phyloP scores from a whole-genome alignment of 2,888 invertebrate genomes.

The Erebia epiphron region DNA sequence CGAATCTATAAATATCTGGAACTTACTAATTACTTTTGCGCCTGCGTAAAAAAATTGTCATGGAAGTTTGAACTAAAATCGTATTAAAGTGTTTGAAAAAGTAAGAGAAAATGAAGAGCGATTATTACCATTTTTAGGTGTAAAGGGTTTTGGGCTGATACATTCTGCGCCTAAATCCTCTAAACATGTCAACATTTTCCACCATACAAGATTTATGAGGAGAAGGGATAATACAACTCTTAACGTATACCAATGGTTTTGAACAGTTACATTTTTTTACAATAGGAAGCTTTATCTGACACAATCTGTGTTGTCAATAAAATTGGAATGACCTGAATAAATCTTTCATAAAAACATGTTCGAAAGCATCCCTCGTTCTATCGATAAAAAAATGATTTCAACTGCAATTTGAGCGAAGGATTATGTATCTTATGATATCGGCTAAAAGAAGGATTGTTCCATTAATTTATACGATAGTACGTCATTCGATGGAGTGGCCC shows the following conservation, averaged over 20 bases:
- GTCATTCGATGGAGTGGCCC: slow-evolving; percentile 50
- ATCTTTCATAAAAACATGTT: slow-evolving; percentile 49
- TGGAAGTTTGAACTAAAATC: not conserved
- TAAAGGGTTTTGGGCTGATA: too few relatives aligned
- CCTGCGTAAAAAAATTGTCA: slow-evolving; percentile 2
- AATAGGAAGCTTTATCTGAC: slow-evolving; percentile 44
- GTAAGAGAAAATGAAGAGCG: not conserved
- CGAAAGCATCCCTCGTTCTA: slow-evolving; percentile 32
- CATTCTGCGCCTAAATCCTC: not conserved
- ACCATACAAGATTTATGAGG: slow-evolving; percentile 23
- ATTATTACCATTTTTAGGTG: not conserved
- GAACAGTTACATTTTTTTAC: slow-evolving; percentile 31
- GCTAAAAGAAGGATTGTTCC: slow-evolving; percentile 17
- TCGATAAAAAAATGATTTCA: slow-evolving; percentile 22
- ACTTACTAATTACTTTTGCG: slow-evolving; percentile 16
- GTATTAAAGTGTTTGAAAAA: not conserved
- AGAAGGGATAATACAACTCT: slow-evolving; percentile 29
- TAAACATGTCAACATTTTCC: not conserved
- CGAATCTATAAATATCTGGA: slow-evolving; percentile 45
- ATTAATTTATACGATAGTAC: slow-evolving; percentile 26
- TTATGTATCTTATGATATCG: slow-evolving; percentile 14
- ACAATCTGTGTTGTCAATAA: slow-evolving; percentile 49
- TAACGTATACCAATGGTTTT: slow-evolving; percentile 38
- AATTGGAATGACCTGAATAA: slow-evolving; percentile 54
- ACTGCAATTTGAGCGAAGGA: slow-evolving; percentile 16